phyloP scores from a whole-genome alignment of 2,113 vertebrate species.

The Puntigrus tetrazona region DNA sequence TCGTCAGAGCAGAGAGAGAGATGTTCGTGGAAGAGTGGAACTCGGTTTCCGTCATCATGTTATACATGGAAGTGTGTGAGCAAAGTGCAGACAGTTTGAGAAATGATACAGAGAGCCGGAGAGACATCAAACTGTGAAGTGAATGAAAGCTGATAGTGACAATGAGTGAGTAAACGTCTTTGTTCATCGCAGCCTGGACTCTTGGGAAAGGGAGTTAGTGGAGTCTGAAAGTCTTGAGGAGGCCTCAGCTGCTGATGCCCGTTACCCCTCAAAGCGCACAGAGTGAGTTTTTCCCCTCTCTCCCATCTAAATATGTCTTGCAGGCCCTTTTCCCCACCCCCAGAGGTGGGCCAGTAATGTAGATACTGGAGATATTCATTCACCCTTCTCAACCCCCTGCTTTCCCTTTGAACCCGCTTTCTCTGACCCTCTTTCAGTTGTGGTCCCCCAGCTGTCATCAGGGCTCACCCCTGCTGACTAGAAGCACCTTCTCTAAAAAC shows the following conservation, averaged over 20 bases:
- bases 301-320: slow-evolving; percentile 74
- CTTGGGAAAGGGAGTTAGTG: background rate
- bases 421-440: slow-evolving; percentile 64
- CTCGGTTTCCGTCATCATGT: background rate
- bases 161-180: slow-evolving; percentile 21
- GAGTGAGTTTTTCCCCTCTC: slow-evolving; percentile 65
- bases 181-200: slow-evolving; percentile 24
- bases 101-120: background rate
- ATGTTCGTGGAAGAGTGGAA: background rate
- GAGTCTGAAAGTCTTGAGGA: slow-evolving; percentile 38
- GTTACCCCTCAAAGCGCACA: slow-evolving; percentile 68
- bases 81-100: slow-evolving; percentile 7
- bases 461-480: slow-evolving; percentile 64
- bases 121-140: background rate
- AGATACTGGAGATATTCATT: slow-evolving; percentile 62
- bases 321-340: slow-evolving; percentile 55
- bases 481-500: slow-evolving; percentile 64
- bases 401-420: slow-evolving; percentile 56
- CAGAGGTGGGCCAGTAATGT: slow-evolving; percentile 62
- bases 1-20: background rate
- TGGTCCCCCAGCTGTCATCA: slow-evolving; percentile 75
- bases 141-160: slow-evolving; percentile 26
- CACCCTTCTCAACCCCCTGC: slow-evolving; percentile 19
- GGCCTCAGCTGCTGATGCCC: slow-evolving; percentile 71
- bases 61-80: background rate